These are phyloP conservation scores for Myotis pilosus DNA, from an alignment of 2,797 vertebrate species.

Conservation along the genomic window DNA sequence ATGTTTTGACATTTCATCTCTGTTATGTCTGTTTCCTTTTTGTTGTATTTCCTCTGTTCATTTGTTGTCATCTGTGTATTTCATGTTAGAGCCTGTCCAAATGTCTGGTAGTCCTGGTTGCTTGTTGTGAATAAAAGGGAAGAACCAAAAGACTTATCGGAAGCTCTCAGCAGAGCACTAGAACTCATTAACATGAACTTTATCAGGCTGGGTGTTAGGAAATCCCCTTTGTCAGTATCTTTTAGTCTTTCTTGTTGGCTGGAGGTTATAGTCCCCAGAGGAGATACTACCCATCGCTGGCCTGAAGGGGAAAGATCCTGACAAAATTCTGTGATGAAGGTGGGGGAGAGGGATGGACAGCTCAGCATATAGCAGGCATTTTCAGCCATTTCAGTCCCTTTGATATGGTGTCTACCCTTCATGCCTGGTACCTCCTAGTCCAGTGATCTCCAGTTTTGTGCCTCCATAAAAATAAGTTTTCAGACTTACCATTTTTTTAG, in stretches of 20 bases:
- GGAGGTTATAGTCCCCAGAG: not conserved
- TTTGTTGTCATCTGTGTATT: conserved; percentile 13
- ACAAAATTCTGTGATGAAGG: not conserved
- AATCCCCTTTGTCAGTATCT: not conserved
- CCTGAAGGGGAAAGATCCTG: not conserved
- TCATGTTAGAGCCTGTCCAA: not conserved
- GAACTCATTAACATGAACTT: not conserved
- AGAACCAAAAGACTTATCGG: not conserved
- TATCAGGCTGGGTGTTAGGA: not conserved
- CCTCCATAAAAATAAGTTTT: not conserved
- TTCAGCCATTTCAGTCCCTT: not conserved
- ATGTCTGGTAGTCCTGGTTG: not conserved
- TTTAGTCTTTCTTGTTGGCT: conserved; percentile 38
- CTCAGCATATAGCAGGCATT: not conserved
- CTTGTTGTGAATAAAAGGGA: conserved; percentile 53
- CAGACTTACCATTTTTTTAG: not conserved
- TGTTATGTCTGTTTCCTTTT: not conserved
- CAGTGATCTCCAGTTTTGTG: not conserved
- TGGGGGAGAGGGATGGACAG: not conserved
- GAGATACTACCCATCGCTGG: not conserved
- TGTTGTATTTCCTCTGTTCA: not conserved
- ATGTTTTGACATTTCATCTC: conserved; percentile 31
- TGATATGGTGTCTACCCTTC: not conserved
- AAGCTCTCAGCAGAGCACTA: not conserved
- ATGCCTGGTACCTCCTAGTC: not conserved